A percentile compares a stretch with the other conserved stretches of the same genome.
Evolutionary conservation across 2,888 invertebrate genomes (phyloP).

Genomic region (Drepanosiphum platanoidis): DNA sequence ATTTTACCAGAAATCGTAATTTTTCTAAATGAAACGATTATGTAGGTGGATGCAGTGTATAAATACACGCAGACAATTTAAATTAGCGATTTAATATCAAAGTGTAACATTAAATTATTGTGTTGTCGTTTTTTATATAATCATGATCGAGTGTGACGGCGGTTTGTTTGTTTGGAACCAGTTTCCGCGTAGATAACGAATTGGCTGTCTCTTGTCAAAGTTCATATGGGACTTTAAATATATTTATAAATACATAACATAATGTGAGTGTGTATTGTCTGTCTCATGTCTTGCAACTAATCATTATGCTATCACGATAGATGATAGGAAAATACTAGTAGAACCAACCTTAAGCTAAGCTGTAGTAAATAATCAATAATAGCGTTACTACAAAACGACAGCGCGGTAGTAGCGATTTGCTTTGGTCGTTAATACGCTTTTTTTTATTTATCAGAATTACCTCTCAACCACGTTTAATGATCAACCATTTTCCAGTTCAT

Average conservation of each 20-base stretch:
- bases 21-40: too few relatives aligned
- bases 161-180: background rate
- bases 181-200: background rate
- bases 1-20: too few relatives aligned
- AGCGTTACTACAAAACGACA: background rate
- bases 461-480: background rate
- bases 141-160: background rate
- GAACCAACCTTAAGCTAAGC: background rate
- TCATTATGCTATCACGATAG: background rate
- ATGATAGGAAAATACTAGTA: background rate
- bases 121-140: background rate
- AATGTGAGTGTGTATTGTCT: background rate
- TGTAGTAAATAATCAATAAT: background rate
- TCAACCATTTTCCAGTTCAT: constrained; percentile 3
- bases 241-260: background rate
- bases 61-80: background rate
- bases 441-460: background rate
- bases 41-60: too few relatives aligned
- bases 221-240: background rate
- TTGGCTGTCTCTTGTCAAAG: constrained; percentile 14
- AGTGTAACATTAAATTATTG: background rate
- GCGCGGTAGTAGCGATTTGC: background rate
- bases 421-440: background rate
- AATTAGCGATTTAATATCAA: constrained; percentile 27
- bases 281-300: background rate